These are phyloP conservation scores for Lepus oiostolus DNA, from an alignment of 2,797 vertebrate species.

Conservation along the genomic window DNA sequence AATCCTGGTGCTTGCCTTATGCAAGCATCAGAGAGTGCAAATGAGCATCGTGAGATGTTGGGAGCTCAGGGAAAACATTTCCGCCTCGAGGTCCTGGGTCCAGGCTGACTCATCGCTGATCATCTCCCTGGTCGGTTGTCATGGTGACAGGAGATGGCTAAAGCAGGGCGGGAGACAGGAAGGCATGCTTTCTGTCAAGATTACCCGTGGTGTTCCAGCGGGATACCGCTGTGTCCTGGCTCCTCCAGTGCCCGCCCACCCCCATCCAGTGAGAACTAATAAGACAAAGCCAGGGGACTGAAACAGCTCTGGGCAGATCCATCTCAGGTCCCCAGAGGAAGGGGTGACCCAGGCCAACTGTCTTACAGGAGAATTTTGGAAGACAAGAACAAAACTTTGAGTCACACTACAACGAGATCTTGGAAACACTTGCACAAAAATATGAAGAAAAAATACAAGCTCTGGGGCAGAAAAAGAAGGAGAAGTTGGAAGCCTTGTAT, in stretches of 20 bases:
- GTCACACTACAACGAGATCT: constrained; percentile 94
- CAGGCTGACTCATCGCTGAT: not conserved
- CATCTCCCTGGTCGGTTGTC: not conserved
- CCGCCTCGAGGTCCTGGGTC: not conserved
- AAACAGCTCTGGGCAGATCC: not conserved
- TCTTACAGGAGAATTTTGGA: constrained; percentile 96
- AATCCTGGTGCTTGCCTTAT: not conserved
- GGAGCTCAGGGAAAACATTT: not conserved
- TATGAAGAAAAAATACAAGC: constrained; percentile 91
- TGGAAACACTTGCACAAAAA: constrained; percentile 94
- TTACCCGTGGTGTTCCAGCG: not conserved
- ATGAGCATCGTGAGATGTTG: not conserved
- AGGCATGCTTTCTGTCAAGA: not conserved
- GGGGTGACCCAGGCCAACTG: not conserved
- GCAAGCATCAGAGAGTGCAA: not conserved
- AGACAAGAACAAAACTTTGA: constrained; percentile 97
- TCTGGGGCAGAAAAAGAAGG: constrained; percentile 94
- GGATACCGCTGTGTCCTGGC: not conserved
- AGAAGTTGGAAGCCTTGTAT: constrained; percentile 94
- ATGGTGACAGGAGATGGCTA: not conserved
- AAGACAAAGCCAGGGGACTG: not conserved
- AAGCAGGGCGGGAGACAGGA: not conserved
- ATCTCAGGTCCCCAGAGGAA: not conserved
- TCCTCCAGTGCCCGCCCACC: not conserved
- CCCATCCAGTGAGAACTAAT: not conserved